Conservation (phyloP, 2,113 vertebrate species). For the Pseudorasbora parva region DNA sequence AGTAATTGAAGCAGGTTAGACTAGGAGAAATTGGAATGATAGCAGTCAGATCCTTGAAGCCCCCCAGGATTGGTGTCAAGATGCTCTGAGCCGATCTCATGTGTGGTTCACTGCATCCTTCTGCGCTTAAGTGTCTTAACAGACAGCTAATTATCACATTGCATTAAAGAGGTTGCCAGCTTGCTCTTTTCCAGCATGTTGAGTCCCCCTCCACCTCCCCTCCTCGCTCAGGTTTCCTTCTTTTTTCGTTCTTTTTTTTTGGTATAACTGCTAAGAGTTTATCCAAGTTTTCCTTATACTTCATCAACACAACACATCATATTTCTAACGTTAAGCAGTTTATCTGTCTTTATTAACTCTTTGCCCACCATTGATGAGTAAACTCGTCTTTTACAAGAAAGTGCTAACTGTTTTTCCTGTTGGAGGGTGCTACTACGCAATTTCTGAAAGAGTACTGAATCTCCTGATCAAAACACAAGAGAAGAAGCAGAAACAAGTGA, state of each 20-base stretch:
- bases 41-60: slow-evolving; percentile 31
- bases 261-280: neutral
- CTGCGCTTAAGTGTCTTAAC: slow-evolving; percentile 28
- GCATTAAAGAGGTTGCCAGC: slow-evolving; percentile 27
- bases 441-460: no score
- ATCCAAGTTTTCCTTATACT: neutral
- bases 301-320: neutral
- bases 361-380: no score
- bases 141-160: slow-evolving; percentile 35
- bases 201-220: neutral
- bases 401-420: no score
- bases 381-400: no score
- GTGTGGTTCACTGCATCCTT: slow-evolving; percentile 35
- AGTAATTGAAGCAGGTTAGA: slow-evolving; percentile 30
- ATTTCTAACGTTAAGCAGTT: neutral
- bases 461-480: no score
- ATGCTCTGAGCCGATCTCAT: slow-evolving; percentile 14
- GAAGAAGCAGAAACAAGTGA: no score
- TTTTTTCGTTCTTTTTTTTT: neutral
- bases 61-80: slow-evolving; percentile 35
- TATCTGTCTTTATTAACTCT: no score
- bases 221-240: neutral
- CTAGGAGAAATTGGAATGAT: slow-evolving; percentile 17
- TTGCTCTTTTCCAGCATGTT: slow-evolving; percentile 7
- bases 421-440: no score